phyloP scores from a whole-genome alignment of 2,113 vertebrate genomes.

The Pollachius pollachius region DNA sequence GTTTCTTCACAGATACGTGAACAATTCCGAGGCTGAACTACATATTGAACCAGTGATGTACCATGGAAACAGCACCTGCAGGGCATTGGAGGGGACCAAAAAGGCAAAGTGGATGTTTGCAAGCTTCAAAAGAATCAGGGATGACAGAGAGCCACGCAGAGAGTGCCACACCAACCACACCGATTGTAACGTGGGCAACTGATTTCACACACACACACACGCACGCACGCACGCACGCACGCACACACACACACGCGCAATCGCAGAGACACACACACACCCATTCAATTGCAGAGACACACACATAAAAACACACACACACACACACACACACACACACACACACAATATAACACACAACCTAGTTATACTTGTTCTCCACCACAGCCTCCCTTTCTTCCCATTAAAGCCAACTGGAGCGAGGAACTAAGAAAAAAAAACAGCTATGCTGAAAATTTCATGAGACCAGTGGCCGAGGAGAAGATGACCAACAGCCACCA shows the following conservation, averaged over 20 bases:
- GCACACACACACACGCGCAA: neutral
- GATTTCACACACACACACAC: neutral
- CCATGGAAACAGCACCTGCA: constrained; percentile 41
- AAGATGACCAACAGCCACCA: constrained; percentile 58
- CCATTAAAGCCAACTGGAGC: constrained; percentile 51
- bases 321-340: neutral
- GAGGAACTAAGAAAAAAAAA: constrained; percentile 39
- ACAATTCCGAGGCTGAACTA: constrained; percentile 53
- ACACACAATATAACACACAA: neutral
- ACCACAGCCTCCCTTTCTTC: constrained; percentile 20
- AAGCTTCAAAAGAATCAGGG: too few species aligned
- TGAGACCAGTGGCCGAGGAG: constrained; percentile 54
- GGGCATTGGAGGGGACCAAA: constrained; percentile 13
- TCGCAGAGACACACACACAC: neutral
- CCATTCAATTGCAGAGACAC: neutral
- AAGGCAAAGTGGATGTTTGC: constrained; percentile 25
- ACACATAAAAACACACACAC: neutral
- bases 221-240: neutral
- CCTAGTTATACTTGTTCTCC: constrained; percentile 12
- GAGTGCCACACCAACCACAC: neutral
- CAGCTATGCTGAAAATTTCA: constrained; percentile 57
- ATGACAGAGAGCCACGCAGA: constrained; percentile 9
- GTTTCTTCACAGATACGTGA: constrained; percentile 53
- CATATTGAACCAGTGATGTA: constrained; percentile 29
- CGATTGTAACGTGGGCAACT: too few species aligned